A percentile compares a stretch with the other conserved stretches of the same genome.
Conservation (phyloP, 2,113 vertebrate genomes). For the Eidolon helvum region DNA sequence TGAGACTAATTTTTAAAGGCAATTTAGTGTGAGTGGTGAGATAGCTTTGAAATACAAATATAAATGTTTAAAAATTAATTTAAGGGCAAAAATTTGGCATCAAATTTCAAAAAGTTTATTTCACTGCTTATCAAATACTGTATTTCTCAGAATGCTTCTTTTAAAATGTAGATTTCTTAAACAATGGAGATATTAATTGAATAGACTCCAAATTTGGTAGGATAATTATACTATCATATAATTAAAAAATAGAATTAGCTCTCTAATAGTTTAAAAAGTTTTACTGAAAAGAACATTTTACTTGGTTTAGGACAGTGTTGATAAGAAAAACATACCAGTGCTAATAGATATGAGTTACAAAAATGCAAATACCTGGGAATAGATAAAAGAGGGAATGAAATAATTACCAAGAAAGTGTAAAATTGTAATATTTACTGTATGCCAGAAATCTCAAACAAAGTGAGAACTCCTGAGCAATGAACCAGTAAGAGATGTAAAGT, state of each 20-base stretch:
- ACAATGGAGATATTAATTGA: neutral
- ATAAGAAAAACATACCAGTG: neutral
- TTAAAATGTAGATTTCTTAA: conserved; percentile 58
- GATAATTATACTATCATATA: conserved; percentile 38
- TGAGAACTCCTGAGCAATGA: neutral
- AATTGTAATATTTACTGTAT: conserved; percentile 14
- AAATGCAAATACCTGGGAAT: neutral
- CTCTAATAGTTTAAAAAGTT: conserved; percentile 35
- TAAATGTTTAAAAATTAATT: conserved; percentile 26
- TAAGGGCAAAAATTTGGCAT: neutral
- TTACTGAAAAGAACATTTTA: neutral
- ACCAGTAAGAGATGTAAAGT: neutral
- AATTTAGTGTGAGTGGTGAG: neutral
- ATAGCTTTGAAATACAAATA: conserved; percentile 36
- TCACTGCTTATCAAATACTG: conserved; percentile 44
- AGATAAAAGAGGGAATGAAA: neutral
- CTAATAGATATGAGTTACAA: neutral
- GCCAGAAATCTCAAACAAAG: conserved; percentile 30
- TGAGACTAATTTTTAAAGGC: neutral
- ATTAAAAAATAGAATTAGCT: conserved; percentile 56
- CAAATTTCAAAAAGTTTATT: conserved; percentile 40
- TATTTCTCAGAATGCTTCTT: conserved; percentile 26
- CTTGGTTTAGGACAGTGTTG: neutral
- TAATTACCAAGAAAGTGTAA: conserved; percentile 28
- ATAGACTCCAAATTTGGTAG: conserved; percentile 46